A percentile compares a stretch with the other conserved stretches of the same genome.
These are phyloP conservation scores for Pampusana beccarii DNA, from an alignment of 2,113 vertebrate species.

Conservation along the genomic window DNA sequence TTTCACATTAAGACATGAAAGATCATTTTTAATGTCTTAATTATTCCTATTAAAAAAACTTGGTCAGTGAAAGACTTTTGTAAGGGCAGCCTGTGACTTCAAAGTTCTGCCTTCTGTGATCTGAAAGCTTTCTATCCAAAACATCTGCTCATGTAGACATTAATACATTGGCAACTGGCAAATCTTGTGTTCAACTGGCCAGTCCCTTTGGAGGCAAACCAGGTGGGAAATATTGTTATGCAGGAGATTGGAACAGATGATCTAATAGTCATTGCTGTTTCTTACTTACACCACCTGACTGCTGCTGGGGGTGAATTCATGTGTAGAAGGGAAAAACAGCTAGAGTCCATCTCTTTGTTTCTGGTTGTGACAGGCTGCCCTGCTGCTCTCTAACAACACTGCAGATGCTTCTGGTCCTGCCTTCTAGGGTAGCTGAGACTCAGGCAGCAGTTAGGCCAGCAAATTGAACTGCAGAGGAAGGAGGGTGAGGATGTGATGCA, in stretches of 20 bases:
- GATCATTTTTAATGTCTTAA: neutral
- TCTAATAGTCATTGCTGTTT: neutral
- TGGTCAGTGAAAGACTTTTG: neutral
- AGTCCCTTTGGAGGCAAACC: neutral
- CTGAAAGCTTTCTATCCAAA: neutral
- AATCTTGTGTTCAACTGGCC: neutral
- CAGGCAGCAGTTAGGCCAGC: rapidly evolving
- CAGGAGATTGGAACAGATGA: neutral
- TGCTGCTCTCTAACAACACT: neutral
- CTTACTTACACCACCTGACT: neutral
- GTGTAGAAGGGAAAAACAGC: neutral
- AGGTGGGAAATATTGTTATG: neutral
- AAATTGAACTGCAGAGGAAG: neutral
- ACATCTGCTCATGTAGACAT: neutral
- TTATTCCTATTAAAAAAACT: neutral
- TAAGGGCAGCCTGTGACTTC: neutral
- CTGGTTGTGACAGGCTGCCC: neutral
- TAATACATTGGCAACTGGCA: neutral
- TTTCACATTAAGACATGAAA: neutral
- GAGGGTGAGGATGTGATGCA: neutral
- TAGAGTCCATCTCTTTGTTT: neutral
- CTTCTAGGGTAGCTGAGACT: neutral
- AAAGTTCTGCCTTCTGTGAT: neutral
- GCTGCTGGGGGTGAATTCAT: neutral
- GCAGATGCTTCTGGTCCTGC: neutral